Conservation (phyloP, 2,113 vertebrate genomes). For the Nothocercus julius region DNA sequence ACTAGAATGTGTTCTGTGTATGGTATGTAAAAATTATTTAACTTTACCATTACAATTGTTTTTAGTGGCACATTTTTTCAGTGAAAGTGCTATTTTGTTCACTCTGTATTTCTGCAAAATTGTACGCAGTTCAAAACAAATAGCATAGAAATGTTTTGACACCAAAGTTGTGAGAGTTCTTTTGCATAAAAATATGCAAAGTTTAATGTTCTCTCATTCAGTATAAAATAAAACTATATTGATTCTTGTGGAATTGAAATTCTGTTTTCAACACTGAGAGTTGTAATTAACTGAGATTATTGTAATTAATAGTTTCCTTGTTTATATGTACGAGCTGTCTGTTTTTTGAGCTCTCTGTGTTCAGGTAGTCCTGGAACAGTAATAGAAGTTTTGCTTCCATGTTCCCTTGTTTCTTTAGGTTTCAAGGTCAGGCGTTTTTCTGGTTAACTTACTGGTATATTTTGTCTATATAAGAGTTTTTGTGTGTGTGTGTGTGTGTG, state of each 20-base stretch:
- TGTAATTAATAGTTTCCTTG: not conserved
- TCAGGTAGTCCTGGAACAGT: not conserved
- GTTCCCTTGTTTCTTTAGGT: not conserved
- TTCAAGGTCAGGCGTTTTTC: not conserved
- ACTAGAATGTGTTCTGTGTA: too few relatives aligned
- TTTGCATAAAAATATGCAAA: not conserved
- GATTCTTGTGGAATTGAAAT: not conserved
- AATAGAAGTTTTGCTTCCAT: not conserved
- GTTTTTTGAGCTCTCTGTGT: not conserved
- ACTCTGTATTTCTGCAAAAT: not conserved
- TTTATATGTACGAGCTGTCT: not conserved
- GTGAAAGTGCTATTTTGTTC: not conserved
- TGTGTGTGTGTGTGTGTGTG: too few relatives aligned
- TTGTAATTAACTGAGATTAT: not conserved
- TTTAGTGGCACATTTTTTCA: not conserved
- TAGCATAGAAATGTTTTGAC: not conserved
- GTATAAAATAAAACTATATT: not conserved
- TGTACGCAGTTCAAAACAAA: not conserved
- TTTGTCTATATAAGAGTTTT: not conserved
- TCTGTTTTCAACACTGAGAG: not conserved
- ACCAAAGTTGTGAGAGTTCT: not conserved
- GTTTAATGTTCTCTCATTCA: not conserved
- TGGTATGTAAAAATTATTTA: not conserved
- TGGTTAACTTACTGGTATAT: not conserved
- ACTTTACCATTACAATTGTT: not conserved